These are phyloP conservation scores for Iguana delicatissima DNA, from an alignment of 2,797 vertebrate genomes.

Conservation along the genomic window DNA sequence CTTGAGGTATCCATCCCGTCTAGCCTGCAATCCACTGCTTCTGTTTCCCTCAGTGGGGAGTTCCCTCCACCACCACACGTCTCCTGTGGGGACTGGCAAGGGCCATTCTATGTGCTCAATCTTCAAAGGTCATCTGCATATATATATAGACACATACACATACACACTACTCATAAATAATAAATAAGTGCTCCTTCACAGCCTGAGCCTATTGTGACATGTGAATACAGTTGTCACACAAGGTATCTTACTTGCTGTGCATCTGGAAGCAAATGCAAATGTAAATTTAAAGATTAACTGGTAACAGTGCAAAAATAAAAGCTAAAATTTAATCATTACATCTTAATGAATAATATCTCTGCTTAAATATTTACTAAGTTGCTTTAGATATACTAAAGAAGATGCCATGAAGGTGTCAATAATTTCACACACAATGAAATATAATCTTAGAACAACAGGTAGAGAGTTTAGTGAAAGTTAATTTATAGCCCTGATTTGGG, in stretches of 20 bases:
- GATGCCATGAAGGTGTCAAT: conserved; percentile 13
- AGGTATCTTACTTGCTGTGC: neutral
- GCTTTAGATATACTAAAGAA: neutral
- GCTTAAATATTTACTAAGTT: neutral
- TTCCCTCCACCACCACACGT: too few relatives aligned
- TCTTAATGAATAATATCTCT: neutral
- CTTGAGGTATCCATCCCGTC: too few relatives aligned
- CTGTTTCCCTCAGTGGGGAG: too few relatives aligned
- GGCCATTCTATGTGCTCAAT: too few relatives aligned
- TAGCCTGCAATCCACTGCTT: too few relatives aligned
- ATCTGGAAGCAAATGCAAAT: neutral
- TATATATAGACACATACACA: neutral
- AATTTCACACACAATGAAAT: neutral
- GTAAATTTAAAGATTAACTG: neutral
- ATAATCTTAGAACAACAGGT: neutral
- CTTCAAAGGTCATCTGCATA: too few relatives aligned
- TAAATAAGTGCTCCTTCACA: neutral
- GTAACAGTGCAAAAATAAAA: conserved; percentile 31
- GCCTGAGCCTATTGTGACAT: neutral
- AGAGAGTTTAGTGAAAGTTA: neutral
- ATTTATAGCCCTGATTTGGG: neutral
- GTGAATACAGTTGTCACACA: neutral
- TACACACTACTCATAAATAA: neutral
- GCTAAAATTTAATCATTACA: neutral
- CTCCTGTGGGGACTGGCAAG: too few relatives aligned